phyloP scores from a whole-genome alignment of 2,113 vertebrate genomes.

The Myodes glareolus region DNA sequence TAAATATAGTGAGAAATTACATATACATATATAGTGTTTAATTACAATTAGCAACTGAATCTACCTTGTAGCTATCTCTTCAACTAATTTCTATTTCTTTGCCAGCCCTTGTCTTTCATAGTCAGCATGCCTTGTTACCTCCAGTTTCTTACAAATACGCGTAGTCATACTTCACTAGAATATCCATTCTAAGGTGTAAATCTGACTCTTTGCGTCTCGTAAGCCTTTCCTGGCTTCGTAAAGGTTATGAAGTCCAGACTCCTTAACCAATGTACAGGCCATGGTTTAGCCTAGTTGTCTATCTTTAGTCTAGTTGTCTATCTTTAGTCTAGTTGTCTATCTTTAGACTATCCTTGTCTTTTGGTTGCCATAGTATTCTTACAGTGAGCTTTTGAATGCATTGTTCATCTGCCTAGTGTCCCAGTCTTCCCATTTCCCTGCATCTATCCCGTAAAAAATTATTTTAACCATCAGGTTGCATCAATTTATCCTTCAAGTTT shows the following conservation, averaged over 20 bases:
- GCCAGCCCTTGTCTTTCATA: not conserved
- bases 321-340: not conserved
- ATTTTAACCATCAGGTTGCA: slow-evolving; percentile 3
- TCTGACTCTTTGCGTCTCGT: not conserved
- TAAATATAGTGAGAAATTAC: slow-evolving; percentile 1
- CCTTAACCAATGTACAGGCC: not conserved
- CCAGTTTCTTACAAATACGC: not conserved
- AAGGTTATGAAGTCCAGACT: not conserved
- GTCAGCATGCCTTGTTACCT: not conserved
- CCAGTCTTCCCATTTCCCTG: not conserved
- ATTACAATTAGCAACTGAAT: not conserved
- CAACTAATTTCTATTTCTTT: not conserved
- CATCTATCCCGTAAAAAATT: not conserved
- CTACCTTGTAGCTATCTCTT: not conserved
- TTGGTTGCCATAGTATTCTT: not conserved
- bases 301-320: not conserved
- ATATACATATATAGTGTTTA: not conserved
- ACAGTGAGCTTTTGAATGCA: not conserved
- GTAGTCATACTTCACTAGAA: slow-evolving; percentile 36
- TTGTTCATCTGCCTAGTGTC: not conserved
- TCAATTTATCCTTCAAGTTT: slow-evolving; percentile 20
- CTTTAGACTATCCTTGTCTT: slow-evolving; percentile 27
- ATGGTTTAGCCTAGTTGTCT: no score
- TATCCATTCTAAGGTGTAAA: slow-evolving; percentile 42
- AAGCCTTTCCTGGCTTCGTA: slow-evolving; percentile 9